Percentiles rank a stretch among this genome's conserved stretches.
These are phyloP conservation scores for Aphidius colemani DNA, from an alignment of 2,888 invertebrate genomes.

Conservation along the genomic window DNA sequence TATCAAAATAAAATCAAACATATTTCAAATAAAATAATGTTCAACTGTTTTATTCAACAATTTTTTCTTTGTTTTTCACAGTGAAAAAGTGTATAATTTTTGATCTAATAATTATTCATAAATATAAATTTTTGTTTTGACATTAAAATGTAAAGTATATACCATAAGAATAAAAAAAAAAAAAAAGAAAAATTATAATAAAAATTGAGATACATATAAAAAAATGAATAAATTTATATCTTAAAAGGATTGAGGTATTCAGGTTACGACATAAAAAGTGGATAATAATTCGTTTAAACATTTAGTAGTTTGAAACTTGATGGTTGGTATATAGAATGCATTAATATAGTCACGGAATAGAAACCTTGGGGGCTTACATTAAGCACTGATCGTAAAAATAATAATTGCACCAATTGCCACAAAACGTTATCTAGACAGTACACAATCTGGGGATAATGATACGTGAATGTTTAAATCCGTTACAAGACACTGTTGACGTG, in stretches of 20 bases:
- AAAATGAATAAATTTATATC: conserved; percentile 7
- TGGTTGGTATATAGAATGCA: conserved; percentile 25
- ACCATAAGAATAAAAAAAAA: too few species aligned
- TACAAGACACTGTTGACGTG: conserved; percentile 37
- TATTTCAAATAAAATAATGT: background rate
- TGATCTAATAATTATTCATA: too few species aligned
- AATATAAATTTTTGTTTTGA: too few species aligned
- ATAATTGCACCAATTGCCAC: conserved; percentile 56
- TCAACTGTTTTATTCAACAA: too few species aligned
- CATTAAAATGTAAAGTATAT: too few species aligned
- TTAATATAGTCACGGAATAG: conserved; percentile 43
- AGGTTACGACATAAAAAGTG: conserved; percentile 36
- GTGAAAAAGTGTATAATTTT: too few species aligned
- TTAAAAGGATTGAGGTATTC: conserved; percentile 36
- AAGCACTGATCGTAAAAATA: conserved; percentile 49
- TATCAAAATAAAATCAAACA: too few species aligned
- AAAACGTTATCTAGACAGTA: conserved; percentile 50
- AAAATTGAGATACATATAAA: too few species aligned
- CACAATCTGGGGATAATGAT: conserved; percentile 50
- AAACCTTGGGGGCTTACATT: conserved; percentile 41
- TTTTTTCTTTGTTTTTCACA: too few species aligned
- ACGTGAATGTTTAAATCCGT: conserved; percentile 46
- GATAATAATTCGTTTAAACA: conserved; percentile 25
- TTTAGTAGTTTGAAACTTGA: conserved; percentile 1
- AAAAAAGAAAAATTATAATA: too few species aligned